These are phyloP conservation scores for Sitta europaea DNA, from an alignment of 2,113 vertebrate species.

Conservation along the genomic window DNA sequence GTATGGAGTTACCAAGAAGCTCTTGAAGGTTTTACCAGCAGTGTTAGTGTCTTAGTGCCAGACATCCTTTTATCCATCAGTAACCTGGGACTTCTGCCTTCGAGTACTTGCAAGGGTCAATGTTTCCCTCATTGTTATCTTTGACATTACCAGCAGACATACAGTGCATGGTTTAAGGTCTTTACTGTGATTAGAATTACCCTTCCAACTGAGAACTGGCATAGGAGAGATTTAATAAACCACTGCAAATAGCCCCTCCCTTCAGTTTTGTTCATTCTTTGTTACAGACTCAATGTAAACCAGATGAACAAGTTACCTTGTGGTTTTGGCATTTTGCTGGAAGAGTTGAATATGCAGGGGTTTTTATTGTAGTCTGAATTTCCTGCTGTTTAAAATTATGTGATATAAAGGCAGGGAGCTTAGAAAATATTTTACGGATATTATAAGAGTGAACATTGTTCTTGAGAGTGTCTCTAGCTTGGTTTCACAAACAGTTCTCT, in stretches of 20 bases:
- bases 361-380: not conserved
- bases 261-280: not conserved
- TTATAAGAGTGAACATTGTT: not conserved
- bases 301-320: fast-evolving
- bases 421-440: not conserved
- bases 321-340: not conserved
- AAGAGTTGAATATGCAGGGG: not conserved
- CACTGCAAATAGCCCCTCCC: not conserved
- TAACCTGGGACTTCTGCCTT: not conserved
- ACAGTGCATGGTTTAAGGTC: not conserved
- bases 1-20: not conserved
- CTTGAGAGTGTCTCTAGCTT: not conserved
- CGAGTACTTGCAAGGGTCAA: not conserved
- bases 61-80: not conserved
- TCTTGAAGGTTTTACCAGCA: not conserved
- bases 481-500: not conserved
- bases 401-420: not conserved
- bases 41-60: not conserved
- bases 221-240: not conserved
- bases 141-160: not conserved
- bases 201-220: not conserved
- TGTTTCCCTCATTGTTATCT: not conserved
- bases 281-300: not conserved
- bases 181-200: not conserved
- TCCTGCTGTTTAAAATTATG: not conserved